A percentile compares a stretch with the other conserved stretches of the same genome.
Conservation (phyloP, 2,888 invertebrate genomes). For the Meganola albula region DNA sequence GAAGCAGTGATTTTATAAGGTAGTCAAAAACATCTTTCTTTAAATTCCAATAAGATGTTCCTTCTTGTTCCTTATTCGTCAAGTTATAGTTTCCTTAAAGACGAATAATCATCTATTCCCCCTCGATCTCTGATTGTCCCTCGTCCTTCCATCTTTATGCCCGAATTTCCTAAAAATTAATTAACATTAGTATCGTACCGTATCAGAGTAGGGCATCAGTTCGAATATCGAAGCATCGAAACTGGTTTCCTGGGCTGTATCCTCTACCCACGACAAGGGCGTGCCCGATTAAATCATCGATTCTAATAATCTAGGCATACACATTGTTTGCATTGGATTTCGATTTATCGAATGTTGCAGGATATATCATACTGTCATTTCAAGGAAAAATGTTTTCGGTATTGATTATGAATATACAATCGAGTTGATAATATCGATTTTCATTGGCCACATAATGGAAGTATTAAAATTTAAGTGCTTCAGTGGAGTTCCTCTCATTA, state of each 20-base stretch:
- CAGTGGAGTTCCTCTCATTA: constrained; percentile 30
- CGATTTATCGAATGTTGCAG: constrained; percentile 29
- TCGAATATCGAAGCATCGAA: constrained; percentile 29
- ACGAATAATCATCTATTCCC: too few species aligned
- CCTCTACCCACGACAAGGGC: constrained; percentile 27
- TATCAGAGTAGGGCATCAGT: too few species aligned
- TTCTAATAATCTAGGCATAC: too few species aligned
- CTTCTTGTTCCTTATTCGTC: too few species aligned
- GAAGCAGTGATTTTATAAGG: too few species aligned
- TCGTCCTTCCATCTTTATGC: too few species aligned
- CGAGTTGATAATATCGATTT: constrained; percentile 44
- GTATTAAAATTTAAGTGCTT: constrained; percentile 39
- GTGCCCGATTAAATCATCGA: constrained; percentile 47
- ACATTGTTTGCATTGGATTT: constrained; percentile 43
- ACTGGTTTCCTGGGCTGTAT: constrained; percentile 45
- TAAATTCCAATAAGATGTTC: too few species aligned
- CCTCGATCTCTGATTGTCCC: too few species aligned
- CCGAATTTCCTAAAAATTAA: too few species aligned
- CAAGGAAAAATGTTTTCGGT: constrained; percentile 21
- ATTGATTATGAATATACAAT: constrained; percentile 33
- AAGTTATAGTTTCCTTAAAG: too few species aligned
- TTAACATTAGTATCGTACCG: too few species aligned
- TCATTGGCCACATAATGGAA: constrained; percentile 33
- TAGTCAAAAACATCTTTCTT: too few species aligned
- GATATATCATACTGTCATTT: constrained; percentile 25